Conservation (phyloP, 2,113 vertebrate species). For the Otis tarda region DNA sequence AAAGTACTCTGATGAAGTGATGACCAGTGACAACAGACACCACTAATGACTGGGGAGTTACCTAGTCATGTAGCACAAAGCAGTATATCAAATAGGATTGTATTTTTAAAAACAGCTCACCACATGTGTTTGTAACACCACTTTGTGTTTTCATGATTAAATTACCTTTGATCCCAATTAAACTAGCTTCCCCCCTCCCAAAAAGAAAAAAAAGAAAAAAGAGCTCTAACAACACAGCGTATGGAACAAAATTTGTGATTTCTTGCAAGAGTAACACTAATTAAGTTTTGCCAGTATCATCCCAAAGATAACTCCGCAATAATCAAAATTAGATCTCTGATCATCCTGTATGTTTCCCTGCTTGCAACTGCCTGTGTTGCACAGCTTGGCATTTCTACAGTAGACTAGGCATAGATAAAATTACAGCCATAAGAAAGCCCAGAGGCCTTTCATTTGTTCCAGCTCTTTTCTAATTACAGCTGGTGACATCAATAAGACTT, state of each 20-base stretch:
- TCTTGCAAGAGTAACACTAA: not conserved
- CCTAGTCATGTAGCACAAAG: not conserved
- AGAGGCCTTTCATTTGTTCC: not conserved
- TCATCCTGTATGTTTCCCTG: not conserved
- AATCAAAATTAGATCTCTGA: not conserved
- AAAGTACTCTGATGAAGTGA: not conserved
- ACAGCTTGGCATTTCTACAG: not conserved
- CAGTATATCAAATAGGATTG: not conserved
- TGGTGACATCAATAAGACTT: not conserved
- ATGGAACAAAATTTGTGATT: not conserved
- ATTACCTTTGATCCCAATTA: not conserved
- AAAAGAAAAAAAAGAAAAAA: not conserved
- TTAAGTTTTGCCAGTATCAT: not conserved
- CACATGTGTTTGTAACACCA: not conserved
- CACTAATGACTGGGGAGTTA: not conserved
- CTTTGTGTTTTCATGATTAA: not conserved
- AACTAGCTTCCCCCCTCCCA: not conserved
- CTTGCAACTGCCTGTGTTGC: not conserved
- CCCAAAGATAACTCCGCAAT: not conserved
- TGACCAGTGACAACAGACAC: not conserved
- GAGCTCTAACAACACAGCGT: rapidly evolving
- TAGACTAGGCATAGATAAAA: not conserved
- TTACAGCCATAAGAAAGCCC: not conserved
- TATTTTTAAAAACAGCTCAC: not conserved
- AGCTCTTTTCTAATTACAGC: not conserved